These are phyloP conservation scores for Spodoptera litura DNA, from an alignment of 1,140 invertebrate species.

Conservation along the genomic window DNA sequence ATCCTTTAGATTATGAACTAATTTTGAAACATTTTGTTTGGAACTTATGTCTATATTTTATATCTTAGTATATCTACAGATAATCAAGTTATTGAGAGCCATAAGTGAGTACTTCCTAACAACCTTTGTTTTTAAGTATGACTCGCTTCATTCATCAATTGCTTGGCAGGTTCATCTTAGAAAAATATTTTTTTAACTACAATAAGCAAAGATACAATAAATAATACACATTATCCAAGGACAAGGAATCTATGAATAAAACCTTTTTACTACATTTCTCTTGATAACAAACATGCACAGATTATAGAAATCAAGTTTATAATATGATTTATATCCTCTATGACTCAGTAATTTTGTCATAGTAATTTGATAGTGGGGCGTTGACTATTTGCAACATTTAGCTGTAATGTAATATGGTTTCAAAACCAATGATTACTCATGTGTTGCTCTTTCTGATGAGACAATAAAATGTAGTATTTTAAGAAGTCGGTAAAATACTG, in stretches of 20 bases:
- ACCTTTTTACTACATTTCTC: background rate
- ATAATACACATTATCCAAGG: background rate
- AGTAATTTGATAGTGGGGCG: conserved; percentile 18
- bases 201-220: background rate
- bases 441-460: too few relatives aligned
- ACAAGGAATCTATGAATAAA: background rate
- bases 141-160: too few relatives aligned
- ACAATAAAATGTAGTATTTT: too few relatives aligned
- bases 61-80: too few relatives aligned
- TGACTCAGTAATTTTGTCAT: conserved; percentile 11
- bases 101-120: too few relatives aligned
- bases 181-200: background rate
- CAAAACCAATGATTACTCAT: background rate
- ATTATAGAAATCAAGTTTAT: conserved; percentile 13
- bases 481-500: too few relatives aligned
- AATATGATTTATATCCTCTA: conserved; percentile 23
- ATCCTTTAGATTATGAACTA: too few relatives aligned
- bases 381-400: conserved; percentile 18
- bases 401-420: conserved; percentile 8
- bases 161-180: too few relatives aligned
- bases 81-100: too few relatives aligned
- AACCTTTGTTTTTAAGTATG: too few relatives aligned
- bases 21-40: too few relatives aligned
- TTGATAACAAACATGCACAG: background rate
- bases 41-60: too few relatives aligned